phyloP scores from a whole-genome alignment of 2,888 invertebrate species.

The Phragmatobia fuliginosa region DNA sequence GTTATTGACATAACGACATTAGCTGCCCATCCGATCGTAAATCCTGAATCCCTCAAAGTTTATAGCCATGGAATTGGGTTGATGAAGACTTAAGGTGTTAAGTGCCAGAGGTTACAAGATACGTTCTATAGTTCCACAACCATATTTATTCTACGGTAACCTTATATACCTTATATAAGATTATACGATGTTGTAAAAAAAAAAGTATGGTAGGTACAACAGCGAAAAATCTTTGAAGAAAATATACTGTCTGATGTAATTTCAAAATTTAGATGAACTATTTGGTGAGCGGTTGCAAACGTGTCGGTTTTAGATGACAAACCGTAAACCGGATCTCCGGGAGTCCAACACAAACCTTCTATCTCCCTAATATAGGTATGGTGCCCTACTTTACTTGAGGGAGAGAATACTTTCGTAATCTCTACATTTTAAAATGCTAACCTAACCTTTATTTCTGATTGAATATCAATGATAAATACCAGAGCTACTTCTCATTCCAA shows the following conservation, averaged over 20 bases:
- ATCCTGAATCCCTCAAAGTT: conserved; percentile 50
- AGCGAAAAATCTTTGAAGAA: background rate
- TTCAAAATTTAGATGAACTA: background rate
- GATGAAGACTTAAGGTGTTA: conserved; percentile 19
- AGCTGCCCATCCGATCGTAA: conserved; percentile 62
- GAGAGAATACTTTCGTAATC: too few relatives aligned
- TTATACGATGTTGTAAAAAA: too few relatives aligned
- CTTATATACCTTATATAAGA: background rate
- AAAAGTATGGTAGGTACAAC: too few relatives aligned
- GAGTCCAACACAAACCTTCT: too few relatives aligned
- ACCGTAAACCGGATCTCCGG: too few relatives aligned
- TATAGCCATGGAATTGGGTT: conserved; percentile 61
- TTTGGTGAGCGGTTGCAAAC: background rate
- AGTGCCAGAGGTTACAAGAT: conserved; percentile 1
- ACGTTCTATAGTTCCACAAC: background rate
- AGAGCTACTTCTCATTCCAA: background rate
- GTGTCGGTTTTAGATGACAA: background rate
- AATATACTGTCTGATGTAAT: too few relatives aligned
- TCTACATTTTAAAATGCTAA: too few relatives aligned
- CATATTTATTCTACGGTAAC: background rate
- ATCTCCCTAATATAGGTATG: too few relatives aligned
- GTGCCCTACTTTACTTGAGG: too few relatives aligned
- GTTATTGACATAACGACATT: conserved; percentile 75
- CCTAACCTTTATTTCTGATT: background rate
- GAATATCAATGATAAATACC: background rate